phyloP scores from a whole-genome alignment of 2,797 vertebrate genomes.

The Prionace glauca region DNA sequence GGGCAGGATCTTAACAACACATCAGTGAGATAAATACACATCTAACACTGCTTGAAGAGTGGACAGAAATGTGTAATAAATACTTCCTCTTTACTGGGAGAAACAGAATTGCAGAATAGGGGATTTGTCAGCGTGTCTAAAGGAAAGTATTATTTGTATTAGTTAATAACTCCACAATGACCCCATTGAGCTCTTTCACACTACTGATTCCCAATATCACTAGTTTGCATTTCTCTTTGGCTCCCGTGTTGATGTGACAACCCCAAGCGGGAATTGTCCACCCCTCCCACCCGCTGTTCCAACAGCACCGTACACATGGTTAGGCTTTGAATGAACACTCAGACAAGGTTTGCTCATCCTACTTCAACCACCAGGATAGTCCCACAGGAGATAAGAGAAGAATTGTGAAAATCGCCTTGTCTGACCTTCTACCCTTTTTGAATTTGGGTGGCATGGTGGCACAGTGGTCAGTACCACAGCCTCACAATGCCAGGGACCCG shows the following conservation, averaged over 20 bases:
- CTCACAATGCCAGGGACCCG: too few species aligned
- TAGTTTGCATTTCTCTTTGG: too few species aligned
- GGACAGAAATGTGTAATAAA: background rate
- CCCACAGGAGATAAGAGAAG: background rate
- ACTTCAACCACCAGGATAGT: too few species aligned
- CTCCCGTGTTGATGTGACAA: background rate
- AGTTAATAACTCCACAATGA: background rate
- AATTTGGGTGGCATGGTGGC: background rate
- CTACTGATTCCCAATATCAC: background rate
- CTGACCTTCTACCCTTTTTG: background rate
- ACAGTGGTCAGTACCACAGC: too few species aligned
- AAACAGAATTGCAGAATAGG: background rate
- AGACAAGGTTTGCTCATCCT: background rate
- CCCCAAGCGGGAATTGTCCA: background rate
- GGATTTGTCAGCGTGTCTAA: background rate
- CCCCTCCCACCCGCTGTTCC: too few species aligned
- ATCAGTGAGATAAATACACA: too few species aligned
- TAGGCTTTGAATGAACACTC: background rate
- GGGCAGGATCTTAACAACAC: too few species aligned
- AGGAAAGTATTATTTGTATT: too few species aligned
- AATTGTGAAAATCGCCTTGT: background rate
- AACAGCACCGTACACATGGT: too few species aligned
- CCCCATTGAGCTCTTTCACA: background rate
- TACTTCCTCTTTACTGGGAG: background rate
- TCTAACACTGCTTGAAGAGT: too few species aligned